Base-by-base conservation (phyloP, 2,888 invertebrate species). In the Hofmannophila pseudospretella region DNA sequence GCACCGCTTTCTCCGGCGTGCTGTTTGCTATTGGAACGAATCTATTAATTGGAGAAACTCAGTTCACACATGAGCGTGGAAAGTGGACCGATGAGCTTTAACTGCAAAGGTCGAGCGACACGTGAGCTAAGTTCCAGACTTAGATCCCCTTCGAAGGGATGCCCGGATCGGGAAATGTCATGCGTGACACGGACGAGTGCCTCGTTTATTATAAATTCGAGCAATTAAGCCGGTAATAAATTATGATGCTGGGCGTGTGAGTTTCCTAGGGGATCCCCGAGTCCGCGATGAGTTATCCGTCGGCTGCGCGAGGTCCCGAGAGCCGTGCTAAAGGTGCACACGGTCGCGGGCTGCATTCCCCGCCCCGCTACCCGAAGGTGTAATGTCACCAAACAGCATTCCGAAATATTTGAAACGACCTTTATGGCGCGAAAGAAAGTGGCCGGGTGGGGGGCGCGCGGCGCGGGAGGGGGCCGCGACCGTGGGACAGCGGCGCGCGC, bases 401-500 rank as follows among this genome's bases (percentile, higher is more conserved):
- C 85, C 85, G 71, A 84, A 84, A 84, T 85, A 85, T 86, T 86
- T 86, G 84, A 86, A 84, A 85, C 85, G 85, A 85, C 85, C 85
- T 86, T 84, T 85, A 86, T 84, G 85, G 85, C 82, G 85, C 85
- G 85, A 86, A 85, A 85, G 85, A 86, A 85, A 85, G 85, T 84
- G 82, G 63, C 56, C 69, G 67, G 68, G 67, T 49, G 64, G 51
- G 68, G 64, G 64, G 60, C 58, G 65, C 36, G 44, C 43, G 52
- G 61, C 64, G 40, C 63, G 74, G 81, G 85, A 89, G 89, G 89
- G 88, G 81, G 84, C 80, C 86, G 81, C 88, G 89, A 89, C 89
- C 89, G 89, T 89, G 90, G 90, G 90, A 89, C 90, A 90, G 90
- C 89, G 89, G 86, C 89, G 88, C 85, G 81, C 82, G 79, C 80